Evolutionary conservation across 2,888 invertebrate species (phyloP).

Genomic region (Silvanus unidentatus): DNA sequence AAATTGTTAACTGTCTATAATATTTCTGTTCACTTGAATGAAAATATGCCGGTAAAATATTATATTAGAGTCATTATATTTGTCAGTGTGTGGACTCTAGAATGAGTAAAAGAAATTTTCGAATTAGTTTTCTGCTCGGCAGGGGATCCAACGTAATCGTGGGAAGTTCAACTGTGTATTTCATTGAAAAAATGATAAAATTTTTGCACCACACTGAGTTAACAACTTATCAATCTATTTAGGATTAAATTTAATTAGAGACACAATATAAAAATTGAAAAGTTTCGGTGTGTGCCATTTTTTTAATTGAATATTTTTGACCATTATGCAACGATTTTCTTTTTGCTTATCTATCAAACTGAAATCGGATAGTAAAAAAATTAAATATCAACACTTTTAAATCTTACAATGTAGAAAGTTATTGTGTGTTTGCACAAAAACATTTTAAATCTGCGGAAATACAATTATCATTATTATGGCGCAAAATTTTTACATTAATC

Average conservation of each 20-base stretch:
- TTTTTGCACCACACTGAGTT: constrained; percentile 14
- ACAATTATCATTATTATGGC: constrained; percentile 8
- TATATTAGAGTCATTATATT: not conserved
- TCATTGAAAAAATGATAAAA: constrained; percentile 12
- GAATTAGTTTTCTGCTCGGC: constrained; percentile 11
- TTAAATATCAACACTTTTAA: constrained; percentile 9
- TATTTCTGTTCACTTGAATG: not conserved
- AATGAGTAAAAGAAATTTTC: constrained; percentile 10
- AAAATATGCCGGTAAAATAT: not conserved
- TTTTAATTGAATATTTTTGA: too few species aligned
- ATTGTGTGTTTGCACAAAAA: constrained; percentile 9
- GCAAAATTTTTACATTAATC: constrained; percentile 19
- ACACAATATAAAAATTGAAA: not conserved
- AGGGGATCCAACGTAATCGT: constrained; percentile 8
- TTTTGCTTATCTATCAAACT: not conserved
- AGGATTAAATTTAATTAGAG: constrained; percentile 1
- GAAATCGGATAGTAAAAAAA: not conserved
- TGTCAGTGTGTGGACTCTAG: constrained; percentile 1
- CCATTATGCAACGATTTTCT: too few species aligned
- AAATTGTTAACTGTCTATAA: too few species aligned
- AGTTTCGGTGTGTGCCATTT: too few species aligned
- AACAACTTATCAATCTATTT: constrained; percentile 7
- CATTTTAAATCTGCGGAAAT: constrained; percentile 20
- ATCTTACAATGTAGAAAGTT: constrained; percentile 20
- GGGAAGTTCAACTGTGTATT: constrained; percentile 9